Base-by-base conservation (phyloP, 92 coral and sea anemone species). In the Metridium senile region DNA sequence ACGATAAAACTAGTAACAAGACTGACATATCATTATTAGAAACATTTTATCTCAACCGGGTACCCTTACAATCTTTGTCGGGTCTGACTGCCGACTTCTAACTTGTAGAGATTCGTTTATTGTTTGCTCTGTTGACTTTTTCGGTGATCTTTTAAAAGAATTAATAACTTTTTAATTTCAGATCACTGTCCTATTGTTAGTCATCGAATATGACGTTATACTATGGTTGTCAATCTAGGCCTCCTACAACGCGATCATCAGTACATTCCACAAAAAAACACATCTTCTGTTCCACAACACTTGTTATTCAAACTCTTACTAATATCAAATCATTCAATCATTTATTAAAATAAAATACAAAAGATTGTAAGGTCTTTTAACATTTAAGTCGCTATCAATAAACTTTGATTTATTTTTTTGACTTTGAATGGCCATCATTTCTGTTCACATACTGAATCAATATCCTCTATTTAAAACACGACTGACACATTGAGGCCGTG, bases 151-250 rank as follows among this genome's bases (percentile, higher is more conserved):
- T 80, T 75, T 87, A 84, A 87, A 91, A 78, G 86, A 81, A 75
- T 78, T 84, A 91, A 91, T 88, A 91, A 88, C 88, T 91, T 91
- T 87, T 91, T 91, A 91, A 91, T 91, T 86, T 91, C 88, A 91
- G 90, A 91, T 88, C 93, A 91, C 80, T 87, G 92, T 87, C 92
- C 74, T 59, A 43, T 75, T 82, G 88, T 80, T 84, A 86, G 84
- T 86, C 90, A 84, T 74, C 62, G 68, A 39, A 4, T 39, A 70
- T 87, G 97, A 91, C 97, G 82, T 63, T 58, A 57, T 58, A 78
- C 89, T 83, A 71, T 49, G 18, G 45, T 43, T 57, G 87, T 77
- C 83, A 70, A 27, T 46, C 76, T 53, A 3, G 32, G 31, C 74
- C 66, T 64, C 72, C 81, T 63, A 64, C 45, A 32, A 9, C 28